A percentile compares a stretch with the other conserved stretches of the same genome.
Evolutionary conservation across 2,797 vertebrate species (phyloP).

Genomic region (Acestrorhynchus altus): DNA sequence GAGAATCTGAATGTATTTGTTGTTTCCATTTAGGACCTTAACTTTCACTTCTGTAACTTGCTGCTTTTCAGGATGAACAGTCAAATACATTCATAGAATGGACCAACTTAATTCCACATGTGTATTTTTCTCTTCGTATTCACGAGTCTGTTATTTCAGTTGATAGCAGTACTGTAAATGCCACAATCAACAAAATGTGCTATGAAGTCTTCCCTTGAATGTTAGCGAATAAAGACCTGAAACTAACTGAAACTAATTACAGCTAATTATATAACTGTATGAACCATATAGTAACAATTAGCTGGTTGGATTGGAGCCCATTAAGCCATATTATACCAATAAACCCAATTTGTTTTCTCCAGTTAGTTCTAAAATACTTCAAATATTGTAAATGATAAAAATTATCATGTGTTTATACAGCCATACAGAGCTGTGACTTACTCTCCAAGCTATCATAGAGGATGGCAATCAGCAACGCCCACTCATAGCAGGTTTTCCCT

Average conservation of each 20-base stretch:
- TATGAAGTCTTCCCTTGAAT: too few relatives aligned
- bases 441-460: constrained; percentile 80
- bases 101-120: too few relatives aligned
- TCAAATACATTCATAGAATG: background rate
- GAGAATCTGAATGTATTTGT: too few relatives aligned
- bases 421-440: constrained; percentile 70
- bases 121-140: too few relatives aligned
- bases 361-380: background rate
- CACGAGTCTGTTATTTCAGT: background rate
- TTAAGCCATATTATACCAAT: too few relatives aligned
- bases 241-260: too few relatives aligned
- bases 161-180: background rate
- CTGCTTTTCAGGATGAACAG: background rate
- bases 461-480: constrained; percentile 88
- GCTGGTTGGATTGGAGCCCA: too few relatives aligned
- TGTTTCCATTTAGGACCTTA: background rate
- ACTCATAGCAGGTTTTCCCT: constrained; percentile 86
- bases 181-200: background rate
- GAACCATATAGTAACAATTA: too few relatives aligned
- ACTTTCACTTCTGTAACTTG: background rate
- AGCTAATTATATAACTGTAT: too few relatives aligned
- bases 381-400: too few relatives aligned
- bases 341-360: background rate
- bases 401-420: too few relatives aligned
- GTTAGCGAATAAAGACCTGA: background rate